Base-by-base conservation (phyloP, 2,113 vertebrate species). In the Crocuta crocuta region DNA sequence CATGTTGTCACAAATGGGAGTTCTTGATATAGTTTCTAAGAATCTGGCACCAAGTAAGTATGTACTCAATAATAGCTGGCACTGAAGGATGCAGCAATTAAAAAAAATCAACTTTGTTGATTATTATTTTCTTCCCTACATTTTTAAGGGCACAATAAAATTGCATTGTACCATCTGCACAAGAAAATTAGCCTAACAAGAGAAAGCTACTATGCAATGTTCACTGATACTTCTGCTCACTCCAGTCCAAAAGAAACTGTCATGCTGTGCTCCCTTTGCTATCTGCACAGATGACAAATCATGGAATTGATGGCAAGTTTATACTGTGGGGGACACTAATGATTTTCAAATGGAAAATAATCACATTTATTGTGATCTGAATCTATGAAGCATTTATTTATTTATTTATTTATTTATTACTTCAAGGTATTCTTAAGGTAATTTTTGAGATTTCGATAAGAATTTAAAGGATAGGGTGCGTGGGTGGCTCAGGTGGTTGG, bases 111-210 rank as follows among this genome's bases (percentile, higher is more conserved):
- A 80, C 24, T 96, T 63, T 48, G 24, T 91, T 81, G 19, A 81
- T 94, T 74, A 82, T 43, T 66, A 35, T 48, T 91, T 91, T 91
- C 5, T 23, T 94, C 24, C 43, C 26, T 35, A 53, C 15, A 71
- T 89, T 95, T 95, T 81, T 31, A 93, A 89, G 10, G 12, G 45
- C 39, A 21, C 15, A 90, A 76, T 66, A 83, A 88, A 88, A 94
- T 10, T 71, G 2, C 16, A 90, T 13, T 65, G 5, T 70, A 8
- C 35, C 24, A 35, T 73, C 70, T 88, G 10, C 63, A 43, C 23
- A 83, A 74, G 4, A 89, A 68, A 78, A 70, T 50, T 58, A 71
- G 10, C 48, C 13, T 86, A 16, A 26, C 6, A 65, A 43, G 10
- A 65, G 74, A 81, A 21, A 68, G 6, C 4, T 53, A 21, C n/a